phyloP scores from a whole-genome alignment of 1,140 invertebrate genomes.

The Drosophila ogumai region DNA sequence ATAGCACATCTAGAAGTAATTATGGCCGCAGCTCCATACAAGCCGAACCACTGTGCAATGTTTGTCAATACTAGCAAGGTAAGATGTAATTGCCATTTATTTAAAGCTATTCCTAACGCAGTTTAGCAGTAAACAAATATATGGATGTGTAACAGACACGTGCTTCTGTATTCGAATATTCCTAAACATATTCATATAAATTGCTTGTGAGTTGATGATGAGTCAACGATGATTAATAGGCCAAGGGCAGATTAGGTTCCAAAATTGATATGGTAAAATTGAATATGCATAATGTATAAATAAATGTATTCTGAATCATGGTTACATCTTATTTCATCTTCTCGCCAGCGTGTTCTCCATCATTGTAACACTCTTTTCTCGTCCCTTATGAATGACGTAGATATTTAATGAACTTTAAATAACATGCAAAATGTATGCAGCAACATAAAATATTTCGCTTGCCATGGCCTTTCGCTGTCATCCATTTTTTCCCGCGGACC shows the following conservation, averaged over 20 bases:
- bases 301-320: too few species aligned
- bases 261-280: slow-evolving; percentile 2
- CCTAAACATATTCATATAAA: neutral
- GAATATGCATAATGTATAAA: too few species aligned
- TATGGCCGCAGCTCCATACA: too few species aligned
- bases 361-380: neutral
- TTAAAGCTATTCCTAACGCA: neutral
- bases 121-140: neutral
- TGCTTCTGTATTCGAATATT: neutral
- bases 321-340: neutral
- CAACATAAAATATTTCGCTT: slow-evolving; percentile 50
- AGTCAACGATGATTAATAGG: too few species aligned
- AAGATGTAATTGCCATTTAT: neutral
- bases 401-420: slow-evolving; percentile 76
- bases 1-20: too few species aligned
- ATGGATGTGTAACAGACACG: neutral
- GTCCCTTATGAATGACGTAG: slow-evolving; percentile 21
- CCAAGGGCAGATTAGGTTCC: neutral
- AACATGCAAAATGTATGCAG: slow-evolving; percentile 62
- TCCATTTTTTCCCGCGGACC: slow-evolving; percentile 21
- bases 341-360: neutral
- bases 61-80: slow-evolving; percentile 38
- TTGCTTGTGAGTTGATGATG: neutral
- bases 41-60: too few species aligned
- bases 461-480: slow-evolving; percentile 19